Base-by-base conservation (phyloP, 2,888 invertebrate species). In the Neoaliturus tenellus region DNA sequence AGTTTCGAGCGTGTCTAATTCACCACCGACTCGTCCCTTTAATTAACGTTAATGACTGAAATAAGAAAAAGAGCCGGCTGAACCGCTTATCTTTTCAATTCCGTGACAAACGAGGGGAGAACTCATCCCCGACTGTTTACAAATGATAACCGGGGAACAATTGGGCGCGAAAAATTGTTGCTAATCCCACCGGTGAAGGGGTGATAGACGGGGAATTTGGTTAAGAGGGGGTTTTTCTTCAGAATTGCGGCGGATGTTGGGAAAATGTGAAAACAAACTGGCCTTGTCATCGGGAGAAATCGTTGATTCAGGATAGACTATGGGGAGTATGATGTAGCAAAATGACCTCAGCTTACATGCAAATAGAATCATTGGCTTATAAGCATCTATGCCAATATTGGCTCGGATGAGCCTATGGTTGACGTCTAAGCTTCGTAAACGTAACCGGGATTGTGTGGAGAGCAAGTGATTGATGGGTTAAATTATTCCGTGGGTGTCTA, bases 31-130 rank as follows among this genome's bases (percentile, higher is more conserved):
- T 62, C 62, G 20, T 12, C 62, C 12, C 78, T 23, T 78, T 78
- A 78, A 78, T 78, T 78, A 78, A 78, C 78, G 33, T 33, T 78
- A 78, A 78, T 78, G 78, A 78, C 55, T 55, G 55, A 14, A 55
- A 78, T 51, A 51, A 78, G 33, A 78, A 14, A 33, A 8, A 44
- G 48, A 12, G 4, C n/a, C 31, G 23, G 4, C n/a, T n/a, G 31
- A 33, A 31, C 2, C 14, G 75, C 39, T 44, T 44, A 75, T 48
- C 48, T 41, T 17, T 73, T 20, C 75, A 75, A 75, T n/a, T 28
- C 75, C 44, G 23, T 28, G 75, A 75, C 48, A 75, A 75, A 75
- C 39, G 73, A 17, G 14, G 20, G 8, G n/a, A n/a, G 10, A 69
- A 39, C 3, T 48, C 44, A 23, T 39, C 41, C 73, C 44, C 20